phyloP scores from a whole-genome alignment of 1,140 invertebrate genomes.

The Musca domestica region DNA sequence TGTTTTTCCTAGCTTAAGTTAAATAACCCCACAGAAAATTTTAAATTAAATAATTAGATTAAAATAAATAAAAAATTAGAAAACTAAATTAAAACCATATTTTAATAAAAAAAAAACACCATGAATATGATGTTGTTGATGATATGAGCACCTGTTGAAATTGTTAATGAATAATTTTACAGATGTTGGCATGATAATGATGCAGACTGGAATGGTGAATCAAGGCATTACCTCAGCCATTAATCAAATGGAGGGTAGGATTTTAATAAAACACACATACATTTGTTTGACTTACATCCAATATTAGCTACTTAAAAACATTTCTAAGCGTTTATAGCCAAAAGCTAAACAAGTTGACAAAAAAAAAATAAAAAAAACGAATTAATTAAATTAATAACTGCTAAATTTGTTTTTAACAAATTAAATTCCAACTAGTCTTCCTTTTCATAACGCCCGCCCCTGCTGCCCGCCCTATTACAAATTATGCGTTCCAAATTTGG shows the following conservation, averaged over 20 bases:
- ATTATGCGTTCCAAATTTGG: too few species aligned
- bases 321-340: background rate
- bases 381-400: background rate
- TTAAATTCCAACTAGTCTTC: too few species aligned
- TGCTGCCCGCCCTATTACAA: too few species aligned
- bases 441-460: too few species aligned
- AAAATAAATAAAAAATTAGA: conserved; percentile 10
- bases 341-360: background rate
- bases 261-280: conserved; percentile 26
- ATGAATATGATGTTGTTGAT: background rate
- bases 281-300: conserved; percentile 1
- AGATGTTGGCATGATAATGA: conserved; percentile 94
- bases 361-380: background rate
- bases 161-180: conserved; percentile 58
- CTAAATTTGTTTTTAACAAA: background rate
- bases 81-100: background rate
- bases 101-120: too few species aligned
- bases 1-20: background rate
- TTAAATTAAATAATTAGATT: conserved; percentile 1
- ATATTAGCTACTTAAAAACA: background rate
- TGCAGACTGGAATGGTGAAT: conserved; percentile 89
- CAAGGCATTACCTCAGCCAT: conserved; percentile 70
- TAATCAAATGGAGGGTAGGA: conserved; percentile 80
- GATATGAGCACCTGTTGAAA: conserved; percentile 6
- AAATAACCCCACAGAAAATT: background rate